Conservation (phyloP, 2,888 invertebrate genomes). For the Drosophila infuscata region DNA sequence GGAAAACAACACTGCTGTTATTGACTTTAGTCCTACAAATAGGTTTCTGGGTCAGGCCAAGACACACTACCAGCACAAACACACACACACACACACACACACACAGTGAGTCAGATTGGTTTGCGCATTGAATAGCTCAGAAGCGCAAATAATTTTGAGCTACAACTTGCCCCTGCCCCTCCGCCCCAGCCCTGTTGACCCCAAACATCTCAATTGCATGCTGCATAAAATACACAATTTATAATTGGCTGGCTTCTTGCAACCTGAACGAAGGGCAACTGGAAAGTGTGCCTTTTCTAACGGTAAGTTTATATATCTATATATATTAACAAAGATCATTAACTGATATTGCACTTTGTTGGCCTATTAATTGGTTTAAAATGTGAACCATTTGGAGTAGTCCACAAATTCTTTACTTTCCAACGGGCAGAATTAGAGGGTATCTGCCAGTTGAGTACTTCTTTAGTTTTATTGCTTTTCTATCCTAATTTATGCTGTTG, state of each 20-base stretch:
- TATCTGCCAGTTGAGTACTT: too few species aligned
- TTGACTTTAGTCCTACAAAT: conserved; percentile 75
- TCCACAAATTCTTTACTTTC: background rate
- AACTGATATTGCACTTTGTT: background rate
- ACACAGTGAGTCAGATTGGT: conserved; percentile 36
- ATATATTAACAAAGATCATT: background rate
- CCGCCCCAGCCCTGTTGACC: background rate
- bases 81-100: conserved; percentile 20
- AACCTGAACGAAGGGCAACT: background rate
- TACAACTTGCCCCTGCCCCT: background rate
- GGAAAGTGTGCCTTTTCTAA: background rate
- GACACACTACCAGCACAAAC: conserved; percentile 20
- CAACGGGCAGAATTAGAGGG: background rate
- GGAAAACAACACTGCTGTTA: conserved; percentile 39
- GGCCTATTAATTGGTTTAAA: background rate
- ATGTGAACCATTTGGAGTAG: background rate
- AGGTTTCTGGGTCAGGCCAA: conserved; percentile 72
- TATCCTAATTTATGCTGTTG: background rate
- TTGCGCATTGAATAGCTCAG: conserved; percentile 44
- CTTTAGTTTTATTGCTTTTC: background rate
- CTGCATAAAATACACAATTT: conserved; percentile 1
- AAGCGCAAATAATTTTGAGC: conserved; percentile 26
- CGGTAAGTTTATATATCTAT: background rate
- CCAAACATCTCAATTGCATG: background rate
- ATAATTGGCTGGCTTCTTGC: background rate